Percentiles rank a stretch among this genome's conserved stretches.
phyloP scores from a whole-genome alignment of 2,113 vertebrate genomes.

The Cebidichthys violaceus region DNA sequence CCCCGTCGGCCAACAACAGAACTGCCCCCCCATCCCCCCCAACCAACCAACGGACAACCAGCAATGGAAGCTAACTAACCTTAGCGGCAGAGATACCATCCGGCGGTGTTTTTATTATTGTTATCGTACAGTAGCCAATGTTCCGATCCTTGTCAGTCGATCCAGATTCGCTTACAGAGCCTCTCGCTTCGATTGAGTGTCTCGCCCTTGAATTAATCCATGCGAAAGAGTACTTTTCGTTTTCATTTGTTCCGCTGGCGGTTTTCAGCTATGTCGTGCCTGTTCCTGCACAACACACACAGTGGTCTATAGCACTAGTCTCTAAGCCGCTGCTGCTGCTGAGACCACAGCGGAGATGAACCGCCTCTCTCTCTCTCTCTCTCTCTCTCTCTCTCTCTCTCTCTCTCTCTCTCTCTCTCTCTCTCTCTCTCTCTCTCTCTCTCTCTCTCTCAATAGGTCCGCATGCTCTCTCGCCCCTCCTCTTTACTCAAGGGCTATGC shows the following conservation, averaged over 20 bases:
- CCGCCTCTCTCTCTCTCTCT: conserved; percentile 68
- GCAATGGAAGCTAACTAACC: conserved; percentile 79
- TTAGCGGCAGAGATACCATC: conserved; percentile 70
- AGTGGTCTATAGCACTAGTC: conserved; percentile 63
- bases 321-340: conserved; percentile 59
- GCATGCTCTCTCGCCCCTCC: conserved; percentile 69
- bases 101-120: conserved; percentile 46
- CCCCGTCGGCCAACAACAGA: conserved; percentile 72
- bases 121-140: conserved; percentile 38
- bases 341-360: conserved; percentile 66
- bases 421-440: conserved; percentile 72
- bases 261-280: conserved; percentile 61
- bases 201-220: conserved; percentile 75
- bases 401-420: conserved; percentile 58
- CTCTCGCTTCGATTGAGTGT: conserved; percentile 40
- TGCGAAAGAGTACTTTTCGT: conserved; percentile 62
- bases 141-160: conserved; percentile 52
- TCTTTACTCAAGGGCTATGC: conserved; percentile 58
- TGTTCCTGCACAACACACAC: conserved; percentile 65
- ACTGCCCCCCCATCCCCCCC: conserved; percentile 31
- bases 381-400: conserved; percentile 70
- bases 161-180: conserved; percentile 13
- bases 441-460: conserved; percentile 72
- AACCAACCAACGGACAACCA: conserved; percentile 51
- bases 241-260: conserved; percentile 72